Base-by-base conservation (phyloP, 1,140 invertebrate species). In the Trachelipus rathkii region DNA sequence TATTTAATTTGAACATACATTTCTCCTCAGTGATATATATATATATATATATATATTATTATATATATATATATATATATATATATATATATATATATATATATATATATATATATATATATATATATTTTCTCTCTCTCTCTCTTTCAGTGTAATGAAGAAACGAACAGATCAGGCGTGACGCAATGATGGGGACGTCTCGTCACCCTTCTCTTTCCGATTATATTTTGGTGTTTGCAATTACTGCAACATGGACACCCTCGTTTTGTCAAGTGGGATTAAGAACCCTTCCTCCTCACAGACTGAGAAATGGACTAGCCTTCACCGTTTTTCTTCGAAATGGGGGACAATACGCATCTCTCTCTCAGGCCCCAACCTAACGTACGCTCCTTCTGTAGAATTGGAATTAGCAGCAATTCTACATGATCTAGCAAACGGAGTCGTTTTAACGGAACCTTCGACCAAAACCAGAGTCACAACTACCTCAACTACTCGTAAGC, bases 391-490 rank as follows among this genome's bases (percentile, higher is more conserved):
- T 10, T 9, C 68, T 13, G 70, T 76, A 3, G 74, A 76, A 21
- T 46, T 44, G 21, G 46, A 43, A 13, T 44, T 76, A 11, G 74
- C 67, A 19, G 74, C 74, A 10, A 76, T 76, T 5, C 70, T 76
- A 10, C 33, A 67, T 13, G 74, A 60, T 13, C 43, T 76, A 8
- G 74, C 74, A 2, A 45, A 70, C 74, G 74, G 74, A 21, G 74
- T 76, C 21, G 45, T 67, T 11, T 50, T 67, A 0, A 24, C 11
- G 0, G 10, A 11, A 11, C 21, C 74, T 44, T 46, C 74, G 10
- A 71, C 74, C 10, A 76, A 66, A 13, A 75, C 74, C 0, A 71
- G 33, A 24, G 44, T 33, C 33, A 71, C 69, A 71, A 68, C 67
- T 23, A 71, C 74, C 10, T 69, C 74, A 75, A 76, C 67, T n/a